phyloP scores from a whole-genome alignment of 2,113 vertebrate genomes.

The Ariopsis seemanni region DNA sequence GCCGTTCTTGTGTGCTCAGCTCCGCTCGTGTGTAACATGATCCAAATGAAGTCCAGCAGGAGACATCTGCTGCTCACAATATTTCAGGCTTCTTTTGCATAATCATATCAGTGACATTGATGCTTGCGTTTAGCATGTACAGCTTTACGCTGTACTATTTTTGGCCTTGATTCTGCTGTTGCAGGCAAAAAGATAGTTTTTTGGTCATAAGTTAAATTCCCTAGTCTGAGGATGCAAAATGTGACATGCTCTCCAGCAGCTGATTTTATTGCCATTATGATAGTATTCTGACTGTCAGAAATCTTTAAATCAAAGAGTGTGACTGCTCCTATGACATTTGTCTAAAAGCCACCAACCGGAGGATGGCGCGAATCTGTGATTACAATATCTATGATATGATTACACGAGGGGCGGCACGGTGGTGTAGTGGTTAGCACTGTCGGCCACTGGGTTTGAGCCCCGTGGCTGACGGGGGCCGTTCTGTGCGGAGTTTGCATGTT shows the following conservation, averaged over 20 bases:
- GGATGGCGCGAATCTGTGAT: background rate
- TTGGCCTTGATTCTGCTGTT: background rate
- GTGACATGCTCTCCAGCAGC: background rate
- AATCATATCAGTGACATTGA: conserved; percentile 30
- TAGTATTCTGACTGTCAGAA: background rate
- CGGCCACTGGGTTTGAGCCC: no score
- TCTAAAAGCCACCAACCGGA: background rate
- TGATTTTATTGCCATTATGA: background rate
- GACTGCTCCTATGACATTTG: background rate
- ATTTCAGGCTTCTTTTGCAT: conserved; percentile 33
- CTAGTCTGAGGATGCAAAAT: background rate
- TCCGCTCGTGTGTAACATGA: conserved; percentile 43
- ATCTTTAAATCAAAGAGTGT: background rate
- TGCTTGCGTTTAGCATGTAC: conserved; percentile 1
- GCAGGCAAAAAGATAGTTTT: background rate
- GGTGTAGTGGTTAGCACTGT: no score
- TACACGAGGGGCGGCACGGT: no score
- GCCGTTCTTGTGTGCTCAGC: background rate
- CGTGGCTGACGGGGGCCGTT: no score
- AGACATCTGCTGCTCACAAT: conserved; percentile 48
- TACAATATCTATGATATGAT: no score
- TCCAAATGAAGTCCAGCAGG: conserved; percentile 39
- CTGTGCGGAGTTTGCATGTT: no score
- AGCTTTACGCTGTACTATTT: background rate
- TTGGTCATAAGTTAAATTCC: background rate